Conservation (phyloP, 53 echinoderm and acorn worm genomes). For the Paelopatides confundens region DNA sequence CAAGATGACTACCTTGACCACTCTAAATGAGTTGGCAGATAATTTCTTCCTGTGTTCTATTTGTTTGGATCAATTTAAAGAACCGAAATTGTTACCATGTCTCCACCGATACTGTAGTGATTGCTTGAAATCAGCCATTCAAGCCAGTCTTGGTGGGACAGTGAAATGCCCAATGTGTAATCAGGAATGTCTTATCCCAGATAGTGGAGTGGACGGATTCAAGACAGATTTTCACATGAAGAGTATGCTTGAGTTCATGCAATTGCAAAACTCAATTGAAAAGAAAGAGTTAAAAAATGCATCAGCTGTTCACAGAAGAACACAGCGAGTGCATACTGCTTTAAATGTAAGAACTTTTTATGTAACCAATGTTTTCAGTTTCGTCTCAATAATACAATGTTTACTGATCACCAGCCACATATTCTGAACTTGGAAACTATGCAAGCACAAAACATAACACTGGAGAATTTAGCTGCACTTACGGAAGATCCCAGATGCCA, state of each 20-base stretch:
- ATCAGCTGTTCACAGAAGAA: neutral
- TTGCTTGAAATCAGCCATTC: neutral
- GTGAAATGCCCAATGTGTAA: neutral
- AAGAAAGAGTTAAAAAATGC: neutral
- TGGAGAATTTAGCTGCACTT: constrained; percentile 7
- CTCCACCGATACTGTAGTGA: constrained; percentile 23
- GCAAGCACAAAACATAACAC: neutral
- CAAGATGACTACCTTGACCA: neutral
- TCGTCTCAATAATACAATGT: neutral
- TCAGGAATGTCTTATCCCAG: neutral
- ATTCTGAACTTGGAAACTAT: neutral
- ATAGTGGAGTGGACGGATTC: neutral
- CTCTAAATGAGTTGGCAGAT: neutral
- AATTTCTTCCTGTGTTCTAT: constrained; percentile 3
- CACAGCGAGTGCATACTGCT: neutral
- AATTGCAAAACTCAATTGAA: neutral
- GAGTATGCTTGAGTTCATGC: constrained; percentile 13
- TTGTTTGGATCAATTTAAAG: neutral
- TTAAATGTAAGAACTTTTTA: constrained; percentile 15
- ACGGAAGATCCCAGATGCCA: constrained; percentile 18
- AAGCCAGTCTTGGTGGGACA: neutral
- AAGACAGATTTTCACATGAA: constrained; percentile 25
- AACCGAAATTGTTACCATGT: constrained; percentile 13
- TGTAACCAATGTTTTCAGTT: neutral
- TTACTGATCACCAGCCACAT: neutral